phyloP scores from a whole-genome alignment of 2,888 invertebrate species.

The Agrenia bidenticulata region DNA sequence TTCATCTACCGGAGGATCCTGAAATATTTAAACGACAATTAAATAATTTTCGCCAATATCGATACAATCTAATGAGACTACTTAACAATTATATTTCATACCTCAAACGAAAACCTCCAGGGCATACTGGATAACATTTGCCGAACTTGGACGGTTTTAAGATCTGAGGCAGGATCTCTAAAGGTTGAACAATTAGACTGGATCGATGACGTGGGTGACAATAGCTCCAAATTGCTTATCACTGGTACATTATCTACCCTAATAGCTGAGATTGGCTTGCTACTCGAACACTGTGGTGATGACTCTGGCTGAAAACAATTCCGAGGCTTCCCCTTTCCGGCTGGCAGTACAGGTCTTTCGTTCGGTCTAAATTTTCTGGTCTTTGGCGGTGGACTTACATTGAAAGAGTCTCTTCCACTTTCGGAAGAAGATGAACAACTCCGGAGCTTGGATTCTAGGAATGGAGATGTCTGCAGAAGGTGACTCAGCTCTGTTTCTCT shows the following conservation, averaged over 20 bases:
- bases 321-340: neutral
- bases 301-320: conserved; percentile 15
- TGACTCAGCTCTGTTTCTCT: conserved; percentile 47
- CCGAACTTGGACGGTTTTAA: conserved; percentile 47
- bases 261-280: neutral
- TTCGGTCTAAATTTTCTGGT: neutral
- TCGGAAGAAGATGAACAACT: conserved; percentile 40
- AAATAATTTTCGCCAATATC: neutral
- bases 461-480: conserved; percentile 48
- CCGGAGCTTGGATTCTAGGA: conserved; percentile 49
- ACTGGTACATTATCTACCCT: neutral
- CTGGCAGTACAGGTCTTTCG: neutral
- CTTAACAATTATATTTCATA: conserved; percentile 19
- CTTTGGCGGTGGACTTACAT: conserved; percentile 10
- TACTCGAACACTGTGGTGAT: conserved; percentile 4
- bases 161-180: conserved; percentile 1
- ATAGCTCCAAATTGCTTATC: conserved; percentile 26
- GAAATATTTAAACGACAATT: conserved; percentile 12
- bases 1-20: conserved; percentile 66
- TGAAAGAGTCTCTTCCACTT: conserved; percentile 29
- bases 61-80: neutral
- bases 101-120: conserved; percentile 51
- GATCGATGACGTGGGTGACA: conserved; percentile 35
- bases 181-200: conserved; percentile 22
- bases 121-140: conserved; percentile 42